Percentiles rank a stretch among this genome's conserved stretches.
phyloP scores from a whole-genome alignment of 2,888 invertebrate species.

The Zygogramma bicolorata region DNA sequence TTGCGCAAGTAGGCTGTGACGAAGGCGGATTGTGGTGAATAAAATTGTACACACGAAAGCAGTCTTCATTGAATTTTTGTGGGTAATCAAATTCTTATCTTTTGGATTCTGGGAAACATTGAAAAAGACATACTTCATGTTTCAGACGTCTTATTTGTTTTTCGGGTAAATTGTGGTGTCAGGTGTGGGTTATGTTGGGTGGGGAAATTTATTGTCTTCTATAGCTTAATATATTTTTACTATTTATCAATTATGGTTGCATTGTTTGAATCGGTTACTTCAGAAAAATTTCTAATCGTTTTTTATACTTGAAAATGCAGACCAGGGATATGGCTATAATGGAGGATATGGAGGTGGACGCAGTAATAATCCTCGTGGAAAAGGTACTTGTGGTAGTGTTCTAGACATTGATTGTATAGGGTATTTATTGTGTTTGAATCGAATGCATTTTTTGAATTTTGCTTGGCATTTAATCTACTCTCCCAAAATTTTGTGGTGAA shows the following conservation, averaged over 20 bases:
- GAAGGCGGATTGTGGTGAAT: background rate
- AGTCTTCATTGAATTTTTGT: too few species aligned
- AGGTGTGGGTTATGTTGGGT: background rate
- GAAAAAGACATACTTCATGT: too few species aligned
- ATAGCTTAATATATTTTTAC: constrained; percentile 34
- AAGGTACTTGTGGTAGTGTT: constrained; percentile 75
- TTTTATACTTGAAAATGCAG: constrained; percentile 71
- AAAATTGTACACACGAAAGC: too few species aligned
- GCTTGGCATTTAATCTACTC: background rate
- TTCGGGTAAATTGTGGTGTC: background rate
- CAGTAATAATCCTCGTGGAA: constrained; percentile 87
- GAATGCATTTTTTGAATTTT: background rate
- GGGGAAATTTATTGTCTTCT: background rate
- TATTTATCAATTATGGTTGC: constrained; percentile 55
- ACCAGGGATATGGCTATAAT: constrained; percentile 91
- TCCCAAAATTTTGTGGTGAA: background rate
- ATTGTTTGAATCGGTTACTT: background rate
- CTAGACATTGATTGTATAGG: constrained; percentile 25
- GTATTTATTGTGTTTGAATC: background rate
- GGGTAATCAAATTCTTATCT: too few species aligned
- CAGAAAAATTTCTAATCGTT: constrained; percentile 59
- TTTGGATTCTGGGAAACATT: too few species aligned
- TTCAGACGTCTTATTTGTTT: too few species aligned
- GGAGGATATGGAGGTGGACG: constrained; percentile 89
- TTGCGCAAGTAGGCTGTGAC: constrained; percentile 26